These are phyloP conservation scores for Alligator mississippiensis DNA, from an alignment of 2,113 vertebrate genomes.

Conservation along the genomic window DNA sequence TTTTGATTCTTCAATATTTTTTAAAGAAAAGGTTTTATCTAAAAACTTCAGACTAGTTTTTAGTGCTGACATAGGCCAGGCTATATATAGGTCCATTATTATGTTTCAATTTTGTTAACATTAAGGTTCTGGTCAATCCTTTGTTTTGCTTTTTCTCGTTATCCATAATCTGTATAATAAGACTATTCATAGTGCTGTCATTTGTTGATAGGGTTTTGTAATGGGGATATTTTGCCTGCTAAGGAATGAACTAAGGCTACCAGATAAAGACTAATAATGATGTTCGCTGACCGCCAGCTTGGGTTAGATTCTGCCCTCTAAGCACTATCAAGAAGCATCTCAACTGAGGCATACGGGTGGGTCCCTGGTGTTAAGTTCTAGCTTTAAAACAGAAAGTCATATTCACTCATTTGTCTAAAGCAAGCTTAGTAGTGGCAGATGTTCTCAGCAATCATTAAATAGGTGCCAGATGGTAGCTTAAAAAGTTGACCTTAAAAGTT, in stretches of 20 bases:
- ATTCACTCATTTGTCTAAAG: constrained; percentile 24
- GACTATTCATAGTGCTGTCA: neutral
- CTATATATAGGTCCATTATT: neutral
- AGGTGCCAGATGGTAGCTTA: constrained; percentile 66
- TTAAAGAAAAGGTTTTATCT: too few relatives aligned
- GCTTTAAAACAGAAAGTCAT: constrained; percentile 46
- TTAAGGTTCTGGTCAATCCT: neutral
- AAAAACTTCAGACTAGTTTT: too few relatives aligned
- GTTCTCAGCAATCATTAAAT: constrained; percentile 64
- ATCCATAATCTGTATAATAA: neutral
- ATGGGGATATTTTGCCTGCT: neutral
- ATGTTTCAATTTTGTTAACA: neutral
- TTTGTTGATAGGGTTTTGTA: neutral
- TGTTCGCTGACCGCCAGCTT: neutral
- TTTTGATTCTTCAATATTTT: too few relatives aligned
- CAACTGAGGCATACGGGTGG: neutral
- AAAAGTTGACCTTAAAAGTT: constrained; percentile 67
- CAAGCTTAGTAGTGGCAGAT: constrained; percentile 44
- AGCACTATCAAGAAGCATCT: neutral
- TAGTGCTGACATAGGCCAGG: too few relatives aligned
- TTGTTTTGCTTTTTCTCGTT: neutral
- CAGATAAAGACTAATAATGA: neutral
- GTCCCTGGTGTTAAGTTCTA: neutral
- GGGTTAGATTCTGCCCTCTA: neutral
- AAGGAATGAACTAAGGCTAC: neutral